These are phyloP conservation scores for Chaetodon auriga DNA, from an alignment of 2,113 vertebrate genomes.

Conservation along the genomic window DNA sequence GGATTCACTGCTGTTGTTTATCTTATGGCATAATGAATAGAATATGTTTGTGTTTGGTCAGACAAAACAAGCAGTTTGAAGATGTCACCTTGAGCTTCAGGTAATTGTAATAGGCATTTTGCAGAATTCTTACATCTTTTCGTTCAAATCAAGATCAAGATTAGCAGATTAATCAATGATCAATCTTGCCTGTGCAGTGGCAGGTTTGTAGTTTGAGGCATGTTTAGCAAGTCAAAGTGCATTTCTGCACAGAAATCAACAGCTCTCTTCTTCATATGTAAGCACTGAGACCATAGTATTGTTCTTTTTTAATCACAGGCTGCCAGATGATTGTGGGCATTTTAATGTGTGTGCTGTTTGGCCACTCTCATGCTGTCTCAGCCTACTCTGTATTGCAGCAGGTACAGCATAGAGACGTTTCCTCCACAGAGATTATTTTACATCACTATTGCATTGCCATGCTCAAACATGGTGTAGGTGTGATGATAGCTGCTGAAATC, in stretches of 20 bases:
- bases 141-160: background rate
- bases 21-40: background rate
- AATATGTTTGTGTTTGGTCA: background rate
- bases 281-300: slow-evolving; percentile 26
- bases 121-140: background rate
- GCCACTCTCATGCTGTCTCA: slow-evolving; percentile 52
- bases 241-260: slow-evolving; percentile 29
- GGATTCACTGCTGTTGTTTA: background rate
- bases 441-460: slow-evolving; percentile 42
- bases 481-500: slow-evolving; percentile 36
- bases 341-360: slow-evolving; percentile 53
- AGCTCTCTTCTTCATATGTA: slow-evolving; percentile 4
- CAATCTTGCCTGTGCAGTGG: background rate
- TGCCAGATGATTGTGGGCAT: slow-evolving; percentile 48
- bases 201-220: background rate
- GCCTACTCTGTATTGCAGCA: slow-evolving; percentile 54
- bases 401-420: slow-evolving; percentile 19
- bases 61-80: background rate
- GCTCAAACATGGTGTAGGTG: slow-evolving; percentile 40
- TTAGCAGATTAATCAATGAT: background rate
- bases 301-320: slow-evolving; percentile 34
- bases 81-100: background rate
- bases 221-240: slow-evolving; percentile 17
- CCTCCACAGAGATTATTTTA: slow-evolving; percentile 55
- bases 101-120: background rate